Conservation (phyloP, 2,797 vertebrate species). For the Protosalanx chinensis region DNA sequence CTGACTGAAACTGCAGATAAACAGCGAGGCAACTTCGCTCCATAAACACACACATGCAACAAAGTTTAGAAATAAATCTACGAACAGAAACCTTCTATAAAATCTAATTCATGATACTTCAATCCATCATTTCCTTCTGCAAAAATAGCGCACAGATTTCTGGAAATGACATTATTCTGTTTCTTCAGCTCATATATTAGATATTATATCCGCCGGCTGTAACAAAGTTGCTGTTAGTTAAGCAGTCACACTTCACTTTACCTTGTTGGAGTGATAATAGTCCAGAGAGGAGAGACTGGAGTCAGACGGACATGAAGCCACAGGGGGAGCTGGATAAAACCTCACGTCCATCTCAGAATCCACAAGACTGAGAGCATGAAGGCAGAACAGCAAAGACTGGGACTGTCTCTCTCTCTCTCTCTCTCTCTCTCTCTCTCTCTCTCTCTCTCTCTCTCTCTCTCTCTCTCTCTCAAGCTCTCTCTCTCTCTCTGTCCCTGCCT, state of each 20-base stretch:
- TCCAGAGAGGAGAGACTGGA: slow-evolving; percentile 85
- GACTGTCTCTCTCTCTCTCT: slow-evolving; percentile 43
- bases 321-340: slow-evolving; percentile 95
- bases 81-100: neutral
- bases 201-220: neutral
- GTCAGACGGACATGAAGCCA: slow-evolving; percentile 91
- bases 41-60: neutral
- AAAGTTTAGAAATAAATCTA: slow-evolving; percentile 2
- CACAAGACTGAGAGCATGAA: slow-evolving; percentile 83
- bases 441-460: slow-evolving; percentile 32
- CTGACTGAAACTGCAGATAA: neutral
- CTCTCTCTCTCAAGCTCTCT: slow-evolving; percentile 5
- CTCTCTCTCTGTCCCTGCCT: neutral
- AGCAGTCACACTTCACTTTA: slow-evolving; percentile 57
- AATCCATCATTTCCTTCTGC: too few species aligned
- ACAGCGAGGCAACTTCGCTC: neutral
- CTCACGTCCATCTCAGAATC: slow-evolving; percentile 95
- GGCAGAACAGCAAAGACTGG: slow-evolving; percentile 72
- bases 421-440: slow-evolving; percentile 36
- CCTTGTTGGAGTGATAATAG: slow-evolving; percentile 98
- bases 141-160: neutral
- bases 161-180: neutral
- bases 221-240: slow-evolving; percentile 2
- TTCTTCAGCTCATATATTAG: neutral
- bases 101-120: too few species aligned